Percentiles rank a stretch among this genome's conserved stretches.
phyloP scores from a whole-genome alignment of 2,113 vertebrate genomes.

The Micromys minutus region DNA sequence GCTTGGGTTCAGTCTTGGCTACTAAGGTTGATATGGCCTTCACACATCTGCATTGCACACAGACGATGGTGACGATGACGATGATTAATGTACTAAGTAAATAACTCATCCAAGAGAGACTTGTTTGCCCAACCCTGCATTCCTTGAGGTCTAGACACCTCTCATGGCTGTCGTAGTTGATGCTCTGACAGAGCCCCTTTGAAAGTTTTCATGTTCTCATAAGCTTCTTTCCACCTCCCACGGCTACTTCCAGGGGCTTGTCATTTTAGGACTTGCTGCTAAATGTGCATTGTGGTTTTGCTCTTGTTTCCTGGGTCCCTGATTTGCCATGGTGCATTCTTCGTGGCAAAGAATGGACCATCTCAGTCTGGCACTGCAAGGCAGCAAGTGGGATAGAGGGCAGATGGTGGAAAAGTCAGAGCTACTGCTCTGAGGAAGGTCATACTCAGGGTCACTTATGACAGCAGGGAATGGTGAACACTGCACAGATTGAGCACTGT shows the following conservation, averaged over 20 bases:
- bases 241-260: background rate
- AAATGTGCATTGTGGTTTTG: background rate
- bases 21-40: background rate
- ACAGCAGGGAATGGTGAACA: background rate
- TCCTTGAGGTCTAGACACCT: background rate
- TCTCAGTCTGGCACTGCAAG: background rate
- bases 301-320: background rate
- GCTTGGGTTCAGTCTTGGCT: too few species aligned
- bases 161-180: background rate
- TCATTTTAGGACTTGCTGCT: background rate
- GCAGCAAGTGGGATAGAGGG: background rate
- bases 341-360: background rate
- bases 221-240: background rate
- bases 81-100: background rate
- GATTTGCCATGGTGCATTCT: background rate
- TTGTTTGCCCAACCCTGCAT: background rate
- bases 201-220: background rate
- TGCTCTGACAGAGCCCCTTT: background rate
- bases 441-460: too few species aligned
- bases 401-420: background rate
- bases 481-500: rapidly evolving
- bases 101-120: background rate
- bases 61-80: background rate
- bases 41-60: background rate
- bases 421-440: background rate